Percentiles rank a stretch among this genome's conserved stretches.
Evolutionary conservation across 2,888 invertebrate genomes (phyloP).

Genomic region (Pyrrhia umbra): DNA sequence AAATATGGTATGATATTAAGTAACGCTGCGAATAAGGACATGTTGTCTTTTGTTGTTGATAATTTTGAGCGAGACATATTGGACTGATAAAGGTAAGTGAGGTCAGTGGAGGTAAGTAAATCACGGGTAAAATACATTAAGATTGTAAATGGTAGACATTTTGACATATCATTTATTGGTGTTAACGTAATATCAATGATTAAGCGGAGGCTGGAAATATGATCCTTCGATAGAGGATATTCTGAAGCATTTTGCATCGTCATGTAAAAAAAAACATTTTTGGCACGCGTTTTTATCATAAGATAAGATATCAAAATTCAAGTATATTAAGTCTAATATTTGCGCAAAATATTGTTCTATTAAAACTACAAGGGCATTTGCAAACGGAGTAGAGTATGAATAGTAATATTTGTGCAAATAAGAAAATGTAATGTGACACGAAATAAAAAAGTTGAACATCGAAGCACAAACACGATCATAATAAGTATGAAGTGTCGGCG

Average conservation of each 20-base stretch:
- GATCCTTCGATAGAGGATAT: not conserved
- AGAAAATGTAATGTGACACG: constrained; percentile 40
- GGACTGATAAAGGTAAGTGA: constrained; percentile 51
- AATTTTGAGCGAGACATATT: constrained; percentile 53
- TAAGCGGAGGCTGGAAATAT: constrained; percentile 8
- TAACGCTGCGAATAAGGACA: constrained; percentile 48
- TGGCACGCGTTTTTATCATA: not conserved
- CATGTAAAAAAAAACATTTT: not conserved
- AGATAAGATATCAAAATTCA: constrained; percentile 16
- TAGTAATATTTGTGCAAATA: constrained; percentile 15
- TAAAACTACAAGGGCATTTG: not conserved
- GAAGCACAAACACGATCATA: constrained; percentile 50
- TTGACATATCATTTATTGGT: constrained; percentile 31
- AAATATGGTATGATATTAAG: constrained; percentile 54
- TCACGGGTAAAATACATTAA: constrained; percentile 44
- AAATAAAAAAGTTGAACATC: constrained; percentile 34
- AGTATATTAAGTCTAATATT: not conserved
- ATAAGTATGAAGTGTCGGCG: constrained; percentile 54
- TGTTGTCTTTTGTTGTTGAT: constrained; percentile 43
- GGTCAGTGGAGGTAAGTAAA: constrained; percentile 38
- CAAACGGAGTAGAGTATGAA: no score
- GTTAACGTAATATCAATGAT: constrained; percentile 7
- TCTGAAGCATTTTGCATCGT: not conserved
- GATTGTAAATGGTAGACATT: constrained; percentile 37
- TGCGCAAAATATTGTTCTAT: constrained; percentile 2